Conservation (phyloP, 2,113 vertebrate genomes). For the Nibea albiflora region DNA sequence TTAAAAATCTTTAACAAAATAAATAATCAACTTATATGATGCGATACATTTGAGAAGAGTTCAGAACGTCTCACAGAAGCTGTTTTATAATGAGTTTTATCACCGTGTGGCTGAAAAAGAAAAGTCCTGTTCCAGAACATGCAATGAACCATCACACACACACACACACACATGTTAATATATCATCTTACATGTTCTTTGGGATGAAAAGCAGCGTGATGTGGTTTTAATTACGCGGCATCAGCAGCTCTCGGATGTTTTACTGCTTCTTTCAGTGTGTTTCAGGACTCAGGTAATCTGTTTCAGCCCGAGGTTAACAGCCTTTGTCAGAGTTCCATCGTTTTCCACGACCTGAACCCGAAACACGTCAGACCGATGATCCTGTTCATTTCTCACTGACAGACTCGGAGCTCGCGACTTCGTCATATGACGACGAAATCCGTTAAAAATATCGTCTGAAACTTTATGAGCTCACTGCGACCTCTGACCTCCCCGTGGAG, state of each 20-base stretch:
- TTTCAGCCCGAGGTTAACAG: neutral
- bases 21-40: slow-evolving; percentile 26
- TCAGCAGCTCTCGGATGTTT: neutral
- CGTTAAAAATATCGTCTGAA: neutral
- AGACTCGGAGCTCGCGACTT: neutral
- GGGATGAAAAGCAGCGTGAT: neutral
- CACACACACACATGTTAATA: neutral
- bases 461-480: neutral
- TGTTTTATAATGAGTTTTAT: neutral
- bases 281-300: neutral
- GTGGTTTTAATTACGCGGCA: neutral
- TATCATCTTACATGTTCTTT: neutral
- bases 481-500: neutral
- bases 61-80: slow-evolving; percentile 16
- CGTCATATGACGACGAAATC: neutral
- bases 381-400: neutral
- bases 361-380: neutral
- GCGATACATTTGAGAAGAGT: neutral
- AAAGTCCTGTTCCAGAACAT: neutral
- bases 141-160: neutral
- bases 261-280: neutral
- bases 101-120: neutral
- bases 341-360: neutral
- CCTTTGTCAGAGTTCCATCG: neutral
- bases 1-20: slow-evolving; percentile 24